These are phyloP conservation scores for Apamea sordens DNA, from an alignment of 2,888 invertebrate genomes.

Conservation along the genomic window DNA sequence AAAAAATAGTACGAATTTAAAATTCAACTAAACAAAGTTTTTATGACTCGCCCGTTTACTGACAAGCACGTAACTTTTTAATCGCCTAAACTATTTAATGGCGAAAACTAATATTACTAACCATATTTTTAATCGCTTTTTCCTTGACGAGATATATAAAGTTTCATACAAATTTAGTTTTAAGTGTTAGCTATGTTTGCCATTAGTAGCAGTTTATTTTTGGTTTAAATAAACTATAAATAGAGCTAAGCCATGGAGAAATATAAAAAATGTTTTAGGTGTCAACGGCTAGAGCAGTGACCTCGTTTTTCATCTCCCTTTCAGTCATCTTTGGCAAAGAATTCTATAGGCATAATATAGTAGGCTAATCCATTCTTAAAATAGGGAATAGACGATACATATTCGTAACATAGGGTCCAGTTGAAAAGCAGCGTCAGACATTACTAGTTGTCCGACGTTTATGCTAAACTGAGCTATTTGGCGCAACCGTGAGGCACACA, in stretches of 20 bases:
- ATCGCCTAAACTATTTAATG: slow-evolving; percentile 56
- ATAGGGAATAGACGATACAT: background rate
- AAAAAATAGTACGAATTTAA: slow-evolving; percentile 48
- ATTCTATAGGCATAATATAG: background rate
- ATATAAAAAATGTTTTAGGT: background rate
- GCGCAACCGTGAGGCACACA: too few species aligned
- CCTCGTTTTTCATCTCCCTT: slow-evolving; percentile 33
- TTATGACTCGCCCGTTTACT: slow-evolving; percentile 34
- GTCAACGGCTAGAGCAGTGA: slow-evolving; percentile 13
- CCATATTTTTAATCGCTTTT: slow-evolving; percentile 51
- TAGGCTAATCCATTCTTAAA: background rate
- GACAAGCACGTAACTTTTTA: slow-evolving; percentile 52
- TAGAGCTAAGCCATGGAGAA: slow-evolving; percentile 1
- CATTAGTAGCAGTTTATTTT: slow-evolving; percentile 25
- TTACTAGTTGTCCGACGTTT: too few species aligned
- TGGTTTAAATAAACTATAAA: slow-evolving; percentile 33
- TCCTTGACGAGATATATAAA: slow-evolving; percentile 23
- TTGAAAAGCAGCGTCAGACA: too few species aligned
- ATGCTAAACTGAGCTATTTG: too few species aligned
- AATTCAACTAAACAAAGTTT: slow-evolving; percentile 57
- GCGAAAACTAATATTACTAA: slow-evolving; percentile 52
- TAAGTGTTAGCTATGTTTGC: slow-evolving; percentile 1
- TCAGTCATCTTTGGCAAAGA: background rate
- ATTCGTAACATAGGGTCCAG: background rate
- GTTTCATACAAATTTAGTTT: slow-evolving; percentile 37